Evolutionary conservation across 2,113 vertebrate species (phyloP).

Genomic region (Brachirus orientalis): DNA sequence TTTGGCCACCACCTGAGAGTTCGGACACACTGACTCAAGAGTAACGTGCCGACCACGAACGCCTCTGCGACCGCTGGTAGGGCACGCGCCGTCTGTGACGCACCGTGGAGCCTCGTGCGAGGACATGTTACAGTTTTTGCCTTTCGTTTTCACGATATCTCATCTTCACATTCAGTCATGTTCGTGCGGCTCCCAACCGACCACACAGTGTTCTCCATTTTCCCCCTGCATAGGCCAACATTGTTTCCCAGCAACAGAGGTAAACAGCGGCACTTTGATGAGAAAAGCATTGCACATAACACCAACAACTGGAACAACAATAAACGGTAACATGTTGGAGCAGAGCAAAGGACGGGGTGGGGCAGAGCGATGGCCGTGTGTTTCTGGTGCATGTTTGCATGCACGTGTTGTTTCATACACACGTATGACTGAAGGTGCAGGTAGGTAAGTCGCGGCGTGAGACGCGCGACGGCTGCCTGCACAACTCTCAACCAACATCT

Average conservation of each 20-base stretch:
- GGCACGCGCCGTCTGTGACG: too few relatives aligned
- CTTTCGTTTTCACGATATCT: too few relatives aligned
- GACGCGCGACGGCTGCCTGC: neutral
- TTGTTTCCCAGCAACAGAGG: constrained; percentile 10
- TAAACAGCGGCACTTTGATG: constrained; percentile 51
- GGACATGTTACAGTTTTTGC: too few relatives aligned
- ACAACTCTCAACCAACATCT: constrained; percentile 12
- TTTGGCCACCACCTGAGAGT: too few relatives aligned
- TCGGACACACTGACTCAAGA: too few relatives aligned
- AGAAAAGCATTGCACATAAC: too few relatives aligned
- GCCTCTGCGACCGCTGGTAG: too few relatives aligned
- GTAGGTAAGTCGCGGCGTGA: neutral
- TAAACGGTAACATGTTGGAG: constrained; percentile 33
- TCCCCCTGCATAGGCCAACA: neutral
- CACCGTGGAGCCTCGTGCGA: too few relatives aligned
- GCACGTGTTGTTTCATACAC: too few relatives aligned
- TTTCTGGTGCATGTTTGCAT: neutral
- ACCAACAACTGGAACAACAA: constrained; percentile 15
- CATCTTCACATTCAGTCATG: neutral
- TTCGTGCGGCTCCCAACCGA: neutral
- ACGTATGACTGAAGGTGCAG: neutral
- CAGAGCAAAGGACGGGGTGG: neutral
- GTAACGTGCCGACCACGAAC: too few relatives aligned
- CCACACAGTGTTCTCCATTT: neutral
- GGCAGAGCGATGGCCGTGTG: neutral